These are phyloP conservation scores for Eupithecia centaureata DNA, from an alignment of 2,888 invertebrate species.

Conservation along the genomic window DNA sequence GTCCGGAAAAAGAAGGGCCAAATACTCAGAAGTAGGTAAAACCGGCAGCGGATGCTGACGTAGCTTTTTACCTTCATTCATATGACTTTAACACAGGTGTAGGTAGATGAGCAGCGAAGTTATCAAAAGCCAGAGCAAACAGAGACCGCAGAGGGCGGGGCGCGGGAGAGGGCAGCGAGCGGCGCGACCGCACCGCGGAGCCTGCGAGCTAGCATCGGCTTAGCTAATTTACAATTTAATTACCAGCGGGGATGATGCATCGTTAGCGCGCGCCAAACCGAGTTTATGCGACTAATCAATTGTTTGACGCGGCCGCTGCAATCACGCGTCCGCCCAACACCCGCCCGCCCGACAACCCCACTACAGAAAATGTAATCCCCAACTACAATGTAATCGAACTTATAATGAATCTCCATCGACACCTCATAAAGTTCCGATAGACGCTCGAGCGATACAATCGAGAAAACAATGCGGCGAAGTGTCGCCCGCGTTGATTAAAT, in stretches of 20 bases:
- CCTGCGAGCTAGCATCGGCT: constrained; percentile 73
- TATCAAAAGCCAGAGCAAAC: constrained; percentile 51
- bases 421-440: constrained; percentile 69
- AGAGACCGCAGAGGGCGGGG: constrained; percentile 50
- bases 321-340: constrained; percentile 69
- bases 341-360: constrained; percentile 37
- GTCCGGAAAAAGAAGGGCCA: no score
- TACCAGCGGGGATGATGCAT: constrained; percentile 82
- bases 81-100: not conserved
- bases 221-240: constrained; percentile 84
- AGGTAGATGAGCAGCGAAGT: constrained; percentile 31
- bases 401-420: constrained; percentile 62
- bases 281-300: constrained; percentile 84
- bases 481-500: constrained; percentile 79
- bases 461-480: constrained; percentile 77
- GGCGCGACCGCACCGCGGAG: constrained; percentile 55
- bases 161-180: constrained; percentile 41
- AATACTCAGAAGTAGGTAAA: not conserved
- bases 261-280: constrained; percentile 83
- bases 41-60: not conserved
- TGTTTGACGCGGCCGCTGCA: constrained; percentile 83
- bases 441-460: constrained; percentile 70
- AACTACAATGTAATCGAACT: constrained; percentile 35
- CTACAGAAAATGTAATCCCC: constrained; percentile 28
- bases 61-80: not conserved